Evolutionary conservation across 2,888 invertebrate species (phyloP).

Genomic region (Polia nebulosa): DNA sequence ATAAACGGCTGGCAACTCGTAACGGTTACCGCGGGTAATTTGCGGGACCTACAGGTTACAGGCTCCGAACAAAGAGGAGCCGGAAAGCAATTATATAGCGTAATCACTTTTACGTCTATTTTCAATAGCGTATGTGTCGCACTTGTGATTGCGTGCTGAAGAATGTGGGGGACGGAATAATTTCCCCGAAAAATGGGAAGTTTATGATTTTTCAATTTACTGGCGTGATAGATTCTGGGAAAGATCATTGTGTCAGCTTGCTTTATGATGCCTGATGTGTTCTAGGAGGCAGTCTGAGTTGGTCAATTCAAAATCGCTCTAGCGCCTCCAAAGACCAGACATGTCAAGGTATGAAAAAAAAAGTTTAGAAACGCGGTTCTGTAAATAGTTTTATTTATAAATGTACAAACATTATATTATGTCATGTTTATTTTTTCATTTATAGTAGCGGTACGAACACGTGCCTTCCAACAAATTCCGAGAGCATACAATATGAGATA

Average conservation of each 20-base stretch:
- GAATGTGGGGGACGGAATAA: neutral
- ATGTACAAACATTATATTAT: neutral
- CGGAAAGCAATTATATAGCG: slow-evolving; percentile 50
- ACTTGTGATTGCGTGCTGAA: slow-evolving; percentile 25
- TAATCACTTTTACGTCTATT: slow-evolving; percentile 47
- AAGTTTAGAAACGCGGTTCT: neutral
- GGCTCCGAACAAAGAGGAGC: slow-evolving; percentile 39
- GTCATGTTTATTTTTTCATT: neutral
- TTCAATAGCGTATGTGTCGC: slow-evolving; percentile 21
- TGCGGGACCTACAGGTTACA: slow-evolving; percentile 42
- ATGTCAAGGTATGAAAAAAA: neutral
- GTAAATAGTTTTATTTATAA: neutral
- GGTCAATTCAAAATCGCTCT: neutral
- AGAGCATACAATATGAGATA: neutral
- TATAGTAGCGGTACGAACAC: neutral
- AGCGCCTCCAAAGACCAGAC: neutral
- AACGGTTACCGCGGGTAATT: slow-evolving; percentile 27
- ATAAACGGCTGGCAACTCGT: slow-evolving; percentile 42
- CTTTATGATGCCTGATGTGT: too few relatives aligned
- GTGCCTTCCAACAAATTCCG: neutral
- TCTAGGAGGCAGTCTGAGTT: too few relatives aligned
- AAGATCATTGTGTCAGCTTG: too few relatives aligned
- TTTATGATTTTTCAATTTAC: slow-evolving; percentile 1
- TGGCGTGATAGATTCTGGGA: neutral
- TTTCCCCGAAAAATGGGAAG: slow-evolving; percentile 18